Base-by-base conservation (phyloP, 2,888 invertebrate genomes). In the Coleophora flavipennella region DNA sequence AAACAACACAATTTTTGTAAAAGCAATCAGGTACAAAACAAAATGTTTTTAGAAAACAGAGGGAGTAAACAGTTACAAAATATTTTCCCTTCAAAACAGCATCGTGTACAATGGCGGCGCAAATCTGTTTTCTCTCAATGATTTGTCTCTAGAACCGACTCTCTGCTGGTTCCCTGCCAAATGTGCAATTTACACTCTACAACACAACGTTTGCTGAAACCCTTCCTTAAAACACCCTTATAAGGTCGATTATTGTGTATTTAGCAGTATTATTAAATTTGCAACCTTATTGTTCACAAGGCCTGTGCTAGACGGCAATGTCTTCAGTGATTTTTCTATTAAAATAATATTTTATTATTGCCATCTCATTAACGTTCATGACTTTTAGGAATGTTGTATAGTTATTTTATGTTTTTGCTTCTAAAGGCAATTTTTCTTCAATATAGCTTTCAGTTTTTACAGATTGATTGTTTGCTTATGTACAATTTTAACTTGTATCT, bases 81-180 rank as follows among this genome's bases (percentile, higher is more conserved):
- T 70, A 72, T 67, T 59, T 67, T 57, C 45, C 57, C 57, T 53
- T 55, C 51, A 47, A 55, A 51, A 43, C 38, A 45, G 49, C 56
- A 56, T 57, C 59, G 59, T 55, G 51, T 55, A 72, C 75, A 72
- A 74, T 71, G 67, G 74, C 58, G 63, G 71, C 64, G 68, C 65
- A 73, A 81, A 80, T 78, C 78, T 80, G 81, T 80, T 79, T 77
- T 77, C 77, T 71, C 70, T 65, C 80, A 73, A 76, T 76, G 80
- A 83, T 81, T 81, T 83, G 81, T 81, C 81, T 76, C 67, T 63
- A 59, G 69, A 71, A 70, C 71, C 71, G 63, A 80, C 78, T 79
- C 78, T 78, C 67, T 55, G 67, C 73, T 80, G 83, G 83, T 71
- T 56, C 59, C 43, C 60, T 71, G 81, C 81, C 83, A 83, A 81